Evolutionary conservation across 1,140 invertebrate genomes (phyloP).

Genomic region (Drosophila ficusphila): DNA sequence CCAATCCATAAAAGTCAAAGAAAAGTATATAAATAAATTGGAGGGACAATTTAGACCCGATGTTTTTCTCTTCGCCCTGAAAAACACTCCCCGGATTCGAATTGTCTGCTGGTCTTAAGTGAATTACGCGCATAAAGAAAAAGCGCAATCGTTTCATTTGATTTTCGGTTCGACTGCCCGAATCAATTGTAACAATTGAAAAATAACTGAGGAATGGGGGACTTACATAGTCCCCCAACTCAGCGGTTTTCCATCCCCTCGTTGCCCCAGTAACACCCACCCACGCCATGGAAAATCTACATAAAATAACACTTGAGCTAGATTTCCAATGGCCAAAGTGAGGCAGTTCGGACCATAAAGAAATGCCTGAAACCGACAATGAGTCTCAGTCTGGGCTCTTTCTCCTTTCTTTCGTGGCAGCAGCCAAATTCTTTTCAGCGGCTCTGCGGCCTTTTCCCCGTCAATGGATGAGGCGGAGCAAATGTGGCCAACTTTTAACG

Average conservation of each 20-base stretch:
- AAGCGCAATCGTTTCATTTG: slow-evolving; percentile 70
- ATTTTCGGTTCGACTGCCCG: slow-evolving; percentile 41
- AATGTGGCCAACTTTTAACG: slow-evolving; percentile 62
- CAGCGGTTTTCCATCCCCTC: neutral
- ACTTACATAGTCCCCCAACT: slow-evolving; percentile 8
- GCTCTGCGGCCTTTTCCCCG: neutral
- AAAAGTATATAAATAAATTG: neutral
- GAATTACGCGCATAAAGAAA: slow-evolving; percentile 55
- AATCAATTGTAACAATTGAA: slow-evolving; percentile 80
- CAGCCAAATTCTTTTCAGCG: slow-evolving; percentile 32
- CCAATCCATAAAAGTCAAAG: neutral
- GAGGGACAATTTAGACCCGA: neutral
- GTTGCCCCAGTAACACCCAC: neutral
- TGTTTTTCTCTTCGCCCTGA: slow-evolving; percentile 1
- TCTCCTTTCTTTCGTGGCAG: neutral
- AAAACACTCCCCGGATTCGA: slow-evolving; percentile 14
- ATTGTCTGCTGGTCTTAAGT: slow-evolving; percentile 41
- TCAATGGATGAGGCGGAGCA: slow-evolving; percentile 40
- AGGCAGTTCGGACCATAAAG: slow-evolving; percentile 32
- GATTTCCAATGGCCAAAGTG: slow-evolving; percentile 44
- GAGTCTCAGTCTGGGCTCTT: slow-evolving; percentile 7
- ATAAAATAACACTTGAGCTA: slow-evolving; percentile 75
- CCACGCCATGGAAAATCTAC: slow-evolving; percentile 53
- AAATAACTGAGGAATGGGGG: slow-evolving; percentile 36
- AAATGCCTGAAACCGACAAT: slow-evolving; percentile 28